These are phyloP conservation scores for Pasiphila rectangulata DNA, from an alignment of 2,888 invertebrate genomes.

Conservation along the genomic window DNA sequence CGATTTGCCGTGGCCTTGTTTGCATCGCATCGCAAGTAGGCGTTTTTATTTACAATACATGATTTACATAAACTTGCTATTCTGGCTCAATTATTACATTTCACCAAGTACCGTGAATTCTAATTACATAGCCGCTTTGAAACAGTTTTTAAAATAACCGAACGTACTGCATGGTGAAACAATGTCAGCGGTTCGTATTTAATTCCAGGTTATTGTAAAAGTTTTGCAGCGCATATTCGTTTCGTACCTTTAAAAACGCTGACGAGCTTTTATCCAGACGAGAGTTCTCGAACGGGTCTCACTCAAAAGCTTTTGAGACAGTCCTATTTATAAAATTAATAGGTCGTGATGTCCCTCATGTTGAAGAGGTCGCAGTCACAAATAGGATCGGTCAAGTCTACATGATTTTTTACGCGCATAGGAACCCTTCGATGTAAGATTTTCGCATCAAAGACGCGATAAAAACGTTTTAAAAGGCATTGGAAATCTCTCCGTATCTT, in stretches of 20 bases:
- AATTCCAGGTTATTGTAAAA: conserved; percentile 2
- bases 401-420: neutral
- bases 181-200: conserved; percentile 5
- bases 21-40: conserved; percentile 13
- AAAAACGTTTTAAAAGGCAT: no score
- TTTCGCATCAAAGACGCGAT: neutral
- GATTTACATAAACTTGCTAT: conserved; percentile 15
- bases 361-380: conserved; percentile 35
- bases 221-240: conserved; percentile 3
- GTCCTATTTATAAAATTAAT: conserved; percentile 26
- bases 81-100: conserved; percentile 12
- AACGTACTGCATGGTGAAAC: conserved; percentile 8
- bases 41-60: no score
- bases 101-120: conserved; percentile 4
- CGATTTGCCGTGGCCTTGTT: conserved; percentile 13
- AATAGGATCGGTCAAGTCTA: conserved; percentile 27
- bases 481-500: neutral
- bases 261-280: conserved; percentile 11
- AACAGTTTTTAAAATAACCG: conserved; percentile 8
- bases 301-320: conserved; percentile 19
- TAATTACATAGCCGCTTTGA: conserved; percentile 7
- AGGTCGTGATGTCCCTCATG: conserved; percentile 26
- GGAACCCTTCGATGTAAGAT: neutral
- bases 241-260: conserved; percentile 8
- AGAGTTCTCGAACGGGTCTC: conserved; percentile 21